Conservation (phyloP, 2,888 invertebrate species). For the Scotopteryx bipunctaria region DNA sequence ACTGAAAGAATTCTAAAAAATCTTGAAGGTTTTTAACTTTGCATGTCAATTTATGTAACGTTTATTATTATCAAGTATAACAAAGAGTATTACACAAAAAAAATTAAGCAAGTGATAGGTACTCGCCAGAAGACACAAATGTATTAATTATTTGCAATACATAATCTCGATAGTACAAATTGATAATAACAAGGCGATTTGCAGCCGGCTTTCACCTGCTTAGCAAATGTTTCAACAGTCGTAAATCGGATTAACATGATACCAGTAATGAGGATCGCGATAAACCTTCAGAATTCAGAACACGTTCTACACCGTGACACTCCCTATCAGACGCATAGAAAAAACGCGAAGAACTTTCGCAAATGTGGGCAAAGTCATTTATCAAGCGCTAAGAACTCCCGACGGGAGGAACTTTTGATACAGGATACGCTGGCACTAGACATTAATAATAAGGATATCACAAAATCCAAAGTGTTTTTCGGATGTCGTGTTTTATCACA, state of each 20-base stretch:
- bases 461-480: slow-evolving; percentile 70
- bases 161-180: slow-evolving; percentile 13
- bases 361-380: slow-evolving; percentile 79
- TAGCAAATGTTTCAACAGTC: slow-evolving; percentile 16
- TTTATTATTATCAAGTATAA: too few relatives aligned
- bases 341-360: slow-evolving; percentile 34
- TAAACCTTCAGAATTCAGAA: slow-evolving; percentile 15
- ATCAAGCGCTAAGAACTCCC: slow-evolving; percentile 81
- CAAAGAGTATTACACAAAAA: too few relatives aligned
- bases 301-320: slow-evolving; percentile 20
- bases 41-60: too few relatives aligned
- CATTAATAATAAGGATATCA: slow-evolving; percentile 82
- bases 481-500: slow-evolving; percentile 77
- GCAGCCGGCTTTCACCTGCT: slow-evolving; percentile 29
- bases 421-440: slow-evolving; percentile 75
- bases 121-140: too few relatives aligned
- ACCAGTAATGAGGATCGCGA: slow-evolving; percentile 25
- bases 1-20: too few relatives aligned
- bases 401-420: slow-evolving; percentile 80
- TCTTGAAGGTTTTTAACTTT: too few relatives aligned
- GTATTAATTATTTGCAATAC: neutral
- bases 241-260: slow-evolving; percentile 22
- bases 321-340: slow-evolving; percentile 25
- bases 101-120: too few relatives aligned
- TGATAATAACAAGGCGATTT: slow-evolving; percentile 14